These are phyloP conservation scores for Ochropleura leucogaster DNA, from an alignment of 2,888 invertebrate species.

Conservation along the genomic window DNA sequence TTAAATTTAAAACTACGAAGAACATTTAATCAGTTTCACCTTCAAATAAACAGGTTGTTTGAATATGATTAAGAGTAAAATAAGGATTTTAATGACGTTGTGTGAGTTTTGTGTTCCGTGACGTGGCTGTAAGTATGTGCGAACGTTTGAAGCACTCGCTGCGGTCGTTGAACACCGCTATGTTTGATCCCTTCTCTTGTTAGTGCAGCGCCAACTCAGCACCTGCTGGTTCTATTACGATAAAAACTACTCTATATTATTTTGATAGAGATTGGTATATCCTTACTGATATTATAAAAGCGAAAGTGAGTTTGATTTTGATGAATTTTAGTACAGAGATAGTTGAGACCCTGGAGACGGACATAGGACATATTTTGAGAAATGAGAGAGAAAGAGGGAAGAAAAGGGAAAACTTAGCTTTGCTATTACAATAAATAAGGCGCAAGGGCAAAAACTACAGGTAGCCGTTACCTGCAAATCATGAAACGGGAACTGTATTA, in stretches of 20 bases:
- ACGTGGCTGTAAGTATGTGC: conserved; percentile 41
- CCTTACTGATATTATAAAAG: too few species aligned
- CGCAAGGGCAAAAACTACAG: too few species aligned
- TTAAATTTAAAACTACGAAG: background rate
- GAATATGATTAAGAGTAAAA: conserved; percentile 23
- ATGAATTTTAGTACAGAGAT: too few species aligned
- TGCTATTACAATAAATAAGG: too few species aligned
- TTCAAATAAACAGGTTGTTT: conserved; percentile 4
- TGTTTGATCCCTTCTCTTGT: conserved; percentile 48
- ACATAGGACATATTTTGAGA: too few species aligned
- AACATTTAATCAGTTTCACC: background rate
- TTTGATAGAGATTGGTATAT: background rate
- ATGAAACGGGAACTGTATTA: too few species aligned
- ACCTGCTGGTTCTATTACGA: conserved; percentile 7
- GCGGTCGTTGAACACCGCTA: conserved; percentile 45
- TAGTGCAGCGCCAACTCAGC: conserved; percentile 27
- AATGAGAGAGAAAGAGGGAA: too few species aligned
- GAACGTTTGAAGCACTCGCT: conserved; percentile 45
- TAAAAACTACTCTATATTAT: background rate
- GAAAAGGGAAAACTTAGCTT: too few species aligned
- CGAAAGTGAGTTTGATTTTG: too few species aligned
- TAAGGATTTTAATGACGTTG: conserved; percentile 15
- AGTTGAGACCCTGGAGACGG: too few species aligned
- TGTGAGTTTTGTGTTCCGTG: conserved; percentile 20
- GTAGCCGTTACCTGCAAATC: too few species aligned